These are phyloP conservation scores for Syngnathus floridae DNA, from an alignment of 2,113 vertebrate species.

Conservation along the genomic window DNA sequence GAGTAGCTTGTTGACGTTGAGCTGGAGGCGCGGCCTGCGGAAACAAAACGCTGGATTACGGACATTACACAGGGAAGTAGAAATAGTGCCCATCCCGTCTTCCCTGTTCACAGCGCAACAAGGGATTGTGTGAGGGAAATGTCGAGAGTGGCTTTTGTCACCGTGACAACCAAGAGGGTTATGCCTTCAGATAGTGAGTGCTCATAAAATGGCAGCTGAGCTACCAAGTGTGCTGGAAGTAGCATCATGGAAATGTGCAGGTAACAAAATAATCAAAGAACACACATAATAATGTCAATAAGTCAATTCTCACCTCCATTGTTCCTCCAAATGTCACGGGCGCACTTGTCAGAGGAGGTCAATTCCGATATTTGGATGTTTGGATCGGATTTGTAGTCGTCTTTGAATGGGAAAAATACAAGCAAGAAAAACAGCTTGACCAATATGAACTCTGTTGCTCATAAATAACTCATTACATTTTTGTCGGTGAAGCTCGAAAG, in stretches of 20 bases:
- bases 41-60: background rate
- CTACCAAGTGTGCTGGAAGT: too few relatives aligned
- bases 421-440: too few relatives aligned
- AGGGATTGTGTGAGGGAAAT: background rate
- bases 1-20: constrained; percentile 71
- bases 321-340: constrained; percentile 82
- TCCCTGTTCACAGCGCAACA: background rate
- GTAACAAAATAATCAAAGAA: background rate
- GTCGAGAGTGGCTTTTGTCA: background rate
- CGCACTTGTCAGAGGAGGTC: constrained; percentile 80
- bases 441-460: too few relatives aligned
- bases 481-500: too few relatives aligned
- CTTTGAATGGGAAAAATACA: constrained; percentile 10
- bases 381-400: constrained; percentile 69
- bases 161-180: background rate
- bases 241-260: too few relatives aligned
- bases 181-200: background rate
- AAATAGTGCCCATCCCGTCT: background rate
- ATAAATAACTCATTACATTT: too few relatives aligned
- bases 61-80: background rate
- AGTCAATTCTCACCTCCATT: constrained; percentile 71
- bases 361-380: constrained; percentile 88
- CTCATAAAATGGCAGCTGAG: too few relatives aligned
- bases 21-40: constrained; percentile 54
- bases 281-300: background rate